Evolutionary conservation across 2,888 invertebrate genomes (phyloP).

Genomic region (Pyrrhia umbra): DNA sequence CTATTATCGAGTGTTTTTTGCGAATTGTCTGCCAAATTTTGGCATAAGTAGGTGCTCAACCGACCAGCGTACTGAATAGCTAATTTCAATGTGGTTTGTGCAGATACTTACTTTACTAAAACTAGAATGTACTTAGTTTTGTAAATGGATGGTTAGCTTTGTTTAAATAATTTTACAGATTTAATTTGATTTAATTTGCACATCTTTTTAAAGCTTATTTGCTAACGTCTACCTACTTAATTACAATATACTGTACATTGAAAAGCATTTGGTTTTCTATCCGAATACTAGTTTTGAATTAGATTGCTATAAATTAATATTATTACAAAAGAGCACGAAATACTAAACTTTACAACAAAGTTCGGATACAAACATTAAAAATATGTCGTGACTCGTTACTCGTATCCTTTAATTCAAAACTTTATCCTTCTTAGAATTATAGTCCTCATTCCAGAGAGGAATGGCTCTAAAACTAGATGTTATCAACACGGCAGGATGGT

Average conservation of each 20-base stretch:
- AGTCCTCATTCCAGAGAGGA: slow-evolving; percentile 66
- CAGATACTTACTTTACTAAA: too few species aligned
- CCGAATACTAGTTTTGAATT: background rate
- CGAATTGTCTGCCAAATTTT: too few species aligned
- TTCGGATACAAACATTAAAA: slow-evolving; percentile 46
- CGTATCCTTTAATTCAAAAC: slow-evolving; percentile 48
- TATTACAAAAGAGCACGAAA: slow-evolving; percentile 1
- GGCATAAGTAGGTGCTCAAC: too few species aligned
- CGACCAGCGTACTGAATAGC: too few species aligned
- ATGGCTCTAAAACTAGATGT: slow-evolving; percentile 72
- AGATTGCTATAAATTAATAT: background rate
- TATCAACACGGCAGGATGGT: slow-evolving; percentile 74
- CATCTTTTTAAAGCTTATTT: background rate
- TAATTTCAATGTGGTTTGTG: too few species aligned
- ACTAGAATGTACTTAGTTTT: background rate
- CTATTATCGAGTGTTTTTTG: too few species aligned
- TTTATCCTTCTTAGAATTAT: slow-evolving; percentile 59
- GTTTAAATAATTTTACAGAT: background rate
- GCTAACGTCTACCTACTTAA: slow-evolving; percentile 1
- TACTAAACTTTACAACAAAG: slow-evolving; percentile 24
- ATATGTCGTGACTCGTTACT: slow-evolving; percentile 27
- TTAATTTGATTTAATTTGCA: background rate
- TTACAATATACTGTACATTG: background rate
- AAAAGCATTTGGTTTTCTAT: background rate
- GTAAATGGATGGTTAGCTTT: background rate